Evolutionary conservation across 2,113 vertebrate genomes (phyloP), one percentile per base, ranked within the genome.

Genomic region (Peromyscus leucopus): DNA sequence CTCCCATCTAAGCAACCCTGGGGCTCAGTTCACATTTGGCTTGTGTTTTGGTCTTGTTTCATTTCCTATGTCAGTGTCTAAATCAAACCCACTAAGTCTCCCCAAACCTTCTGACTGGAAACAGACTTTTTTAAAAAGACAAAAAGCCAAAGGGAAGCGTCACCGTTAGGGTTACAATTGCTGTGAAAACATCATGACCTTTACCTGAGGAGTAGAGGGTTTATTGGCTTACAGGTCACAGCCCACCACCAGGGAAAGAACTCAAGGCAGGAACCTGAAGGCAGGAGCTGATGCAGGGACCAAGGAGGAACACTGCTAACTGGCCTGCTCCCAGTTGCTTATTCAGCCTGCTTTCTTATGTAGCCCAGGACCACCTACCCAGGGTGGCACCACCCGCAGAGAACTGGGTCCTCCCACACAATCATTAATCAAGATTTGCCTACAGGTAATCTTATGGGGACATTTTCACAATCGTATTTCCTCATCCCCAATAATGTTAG

Each of bases 91-190:
- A 46, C 61, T 65, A 48, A 31, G 36, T 72, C 85, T 96, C 93
- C 84, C 74, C 61, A 78, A 93, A 97, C 74, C 22, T 39, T 74
- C 69, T 75, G 28, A 80, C 85, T 86, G 48, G 39, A 55, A 46
- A 11, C 15, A 42, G 33, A 39, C 28, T 16, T 57, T 57, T 59
- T 69, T 33, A 39, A 17, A 71, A 71, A 36, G 6, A 71, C 33
- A 72, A 46, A 76, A 92, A 57, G 46, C 63, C n/a, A 17, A 93
- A 91, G 89, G n/a, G 57, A 91, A 55, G 12, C 15, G 36, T n/a
- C 36, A 24, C 3, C 2, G 55, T 59, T 76, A 48, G 46, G 46
- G 48, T 80, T 42, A 31, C 57, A 84, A 4, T 42, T 5, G n/a
- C 57, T 42, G 22, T 78, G 26, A 17, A 8, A 61, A 61, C 11